These are phyloP conservation scores for Pegoplata infirma DNA, from an alignment of 2,888 invertebrate species.

Conservation along the genomic window DNA sequence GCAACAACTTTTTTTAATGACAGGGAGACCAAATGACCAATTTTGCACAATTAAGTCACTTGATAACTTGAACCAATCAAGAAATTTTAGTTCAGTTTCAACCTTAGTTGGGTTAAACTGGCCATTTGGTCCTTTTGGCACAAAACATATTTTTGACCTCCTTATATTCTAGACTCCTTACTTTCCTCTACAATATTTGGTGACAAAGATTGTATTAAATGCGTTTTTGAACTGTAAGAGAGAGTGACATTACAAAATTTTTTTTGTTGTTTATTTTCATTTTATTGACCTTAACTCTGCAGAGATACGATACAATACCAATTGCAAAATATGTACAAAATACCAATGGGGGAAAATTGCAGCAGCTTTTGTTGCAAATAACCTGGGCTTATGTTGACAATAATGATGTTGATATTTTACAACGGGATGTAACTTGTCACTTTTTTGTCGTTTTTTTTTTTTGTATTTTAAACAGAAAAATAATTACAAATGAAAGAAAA, in stretches of 20 bases:
- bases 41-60: no score
- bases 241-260: not conserved
- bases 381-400: slow-evolving; percentile 47
- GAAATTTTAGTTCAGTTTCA: no score
- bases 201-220: not conserved
- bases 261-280: slow-evolving; percentile 1
- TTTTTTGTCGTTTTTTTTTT: slow-evolving; percentile 38
- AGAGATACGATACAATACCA: not conserved
- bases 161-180: no score
- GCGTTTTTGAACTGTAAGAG: not conserved
- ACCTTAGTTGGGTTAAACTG: no score
- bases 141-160: no score
- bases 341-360: not conserved
- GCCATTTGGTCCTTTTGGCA: no score
- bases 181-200: no score
- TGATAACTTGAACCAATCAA: no score
- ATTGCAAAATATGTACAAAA: not conserved
- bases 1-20: no score
- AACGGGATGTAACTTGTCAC: slow-evolving; percentile 60
- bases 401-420: slow-evolving; percentile 53
- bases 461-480: slow-evolving; percentile 28
- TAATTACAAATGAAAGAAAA: slow-evolving; percentile 11
- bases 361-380: slow-evolving; percentile 19
- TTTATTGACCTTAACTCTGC: slow-evolving; percentile 31
- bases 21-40: no score